A percentile compares a stretch with the other conserved stretches of the same genome.
phyloP scores from a whole-genome alignment of 2,888 invertebrate species.

The Sinelater perroti region DNA sequence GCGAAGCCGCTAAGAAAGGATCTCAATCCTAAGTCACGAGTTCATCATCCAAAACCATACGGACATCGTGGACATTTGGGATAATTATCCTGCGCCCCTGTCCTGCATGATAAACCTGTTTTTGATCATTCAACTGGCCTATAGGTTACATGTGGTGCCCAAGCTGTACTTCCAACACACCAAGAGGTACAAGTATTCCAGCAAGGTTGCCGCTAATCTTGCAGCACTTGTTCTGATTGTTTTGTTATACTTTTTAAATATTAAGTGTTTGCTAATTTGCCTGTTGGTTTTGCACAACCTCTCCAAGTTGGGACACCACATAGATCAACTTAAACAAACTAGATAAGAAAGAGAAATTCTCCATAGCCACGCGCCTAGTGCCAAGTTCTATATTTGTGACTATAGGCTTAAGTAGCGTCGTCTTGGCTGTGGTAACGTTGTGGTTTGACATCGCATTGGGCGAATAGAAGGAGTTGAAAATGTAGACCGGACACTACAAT shows the following conservation, averaged over 20 bases:
- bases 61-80: slow-evolving; percentile 93
- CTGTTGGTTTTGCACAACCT: slow-evolving; percentile 89
- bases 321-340: slow-evolving; percentile 86
- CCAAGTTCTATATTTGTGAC: slow-evolving; percentile 86
- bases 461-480: slow-evolving; percentile 68
- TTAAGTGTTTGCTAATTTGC: slow-evolving; percentile 89
- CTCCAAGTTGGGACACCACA: slow-evolving; percentile 88
- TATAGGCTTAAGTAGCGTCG: slow-evolving; percentile 87
- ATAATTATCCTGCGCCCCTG: slow-evolving; percentile 82
- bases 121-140: slow-evolving; percentile 92
- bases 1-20: slow-evolving; percentile 85
- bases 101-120: slow-evolving; percentile 92
- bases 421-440: slow-evolving; percentile 89
- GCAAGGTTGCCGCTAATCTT: slow-evolving; percentile 67
- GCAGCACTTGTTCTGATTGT: slow-evolving; percentile 83
- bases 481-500: slow-evolving; percentile 73
- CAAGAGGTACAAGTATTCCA: slow-evolving; percentile 81
- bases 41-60: slow-evolving; percentile 99
- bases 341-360: slow-evolving; percentile 86
- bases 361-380: slow-evolving; percentile 77
- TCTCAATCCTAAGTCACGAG: slow-evolving; percentile 94
- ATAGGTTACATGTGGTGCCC: slow-evolving; percentile 95
- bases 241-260: slow-evolving; percentile 89
- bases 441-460: slow-evolving; percentile 87
- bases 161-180: slow-evolving; percentile 97